phyloP scores from a whole-genome alignment of 1,140 invertebrate species.

The Aphidius ervi region DNA sequence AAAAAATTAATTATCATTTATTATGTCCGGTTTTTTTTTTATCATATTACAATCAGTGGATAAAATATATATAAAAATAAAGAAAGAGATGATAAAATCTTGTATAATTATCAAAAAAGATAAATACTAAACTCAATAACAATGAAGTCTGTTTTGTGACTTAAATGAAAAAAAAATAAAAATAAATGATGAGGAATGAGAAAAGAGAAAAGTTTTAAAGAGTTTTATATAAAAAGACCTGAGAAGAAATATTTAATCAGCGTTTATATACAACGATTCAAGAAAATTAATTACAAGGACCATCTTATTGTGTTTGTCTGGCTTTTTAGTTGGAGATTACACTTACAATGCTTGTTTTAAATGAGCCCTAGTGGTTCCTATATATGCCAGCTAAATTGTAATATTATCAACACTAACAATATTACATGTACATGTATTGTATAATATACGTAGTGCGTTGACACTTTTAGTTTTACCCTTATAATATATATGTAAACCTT shows the following conservation, averaged over 20 bases:
- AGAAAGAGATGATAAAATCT: neutral
- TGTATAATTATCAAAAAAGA: neutral
- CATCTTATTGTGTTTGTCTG: conserved; percentile 44
- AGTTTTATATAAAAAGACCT: conserved; percentile 16
- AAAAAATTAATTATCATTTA: no score
- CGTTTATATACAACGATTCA: conserved; percentile 25
- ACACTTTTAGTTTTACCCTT: no score
- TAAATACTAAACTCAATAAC: conserved; percentile 1
- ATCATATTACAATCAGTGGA: neutral
- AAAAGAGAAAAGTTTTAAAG: conserved; percentile 5
- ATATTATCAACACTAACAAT: no score
- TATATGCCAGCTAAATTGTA: no score
- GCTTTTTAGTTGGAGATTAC: conserved; percentile 7
- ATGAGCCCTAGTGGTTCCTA: no score
- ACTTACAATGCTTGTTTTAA: conserved; percentile 9
- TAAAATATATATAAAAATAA: neutral
- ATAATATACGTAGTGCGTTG: no score
- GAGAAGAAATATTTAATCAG: conserved; percentile 50
- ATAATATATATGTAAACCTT: no score
- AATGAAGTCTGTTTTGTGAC: neutral
- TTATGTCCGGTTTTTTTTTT: no score
- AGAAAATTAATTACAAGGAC: conserved; percentile 48
- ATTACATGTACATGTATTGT: no score
- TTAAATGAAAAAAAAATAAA: no score
- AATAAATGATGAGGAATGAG: no score